Percentiles rank a stretch among this genome's conserved stretches.
phyloP scores from a whole-genome alignment of 2,113 vertebrate species.

The Alosa alosa region DNA sequence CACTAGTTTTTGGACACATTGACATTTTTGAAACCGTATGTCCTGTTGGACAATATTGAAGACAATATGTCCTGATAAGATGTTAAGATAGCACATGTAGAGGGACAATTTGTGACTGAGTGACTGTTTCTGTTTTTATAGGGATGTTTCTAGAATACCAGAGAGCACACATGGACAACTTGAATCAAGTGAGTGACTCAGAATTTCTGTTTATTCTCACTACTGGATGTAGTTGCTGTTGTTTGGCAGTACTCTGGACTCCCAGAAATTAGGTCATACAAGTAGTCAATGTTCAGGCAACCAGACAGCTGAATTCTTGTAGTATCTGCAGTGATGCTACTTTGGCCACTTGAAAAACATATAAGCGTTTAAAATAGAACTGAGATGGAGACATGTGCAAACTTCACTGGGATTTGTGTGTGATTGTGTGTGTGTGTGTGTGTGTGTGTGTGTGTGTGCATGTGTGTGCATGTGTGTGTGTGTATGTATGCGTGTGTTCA shows the following conservation, averaged over 20 bases:
- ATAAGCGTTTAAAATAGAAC: background rate
- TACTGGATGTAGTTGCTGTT: background rate
- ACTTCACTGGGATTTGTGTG: background rate
- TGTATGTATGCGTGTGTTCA: background rate
- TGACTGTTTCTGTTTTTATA: constrained; percentile 58
- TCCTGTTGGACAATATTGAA: no score
- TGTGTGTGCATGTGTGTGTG: background rate
- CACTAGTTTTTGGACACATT: background rate
- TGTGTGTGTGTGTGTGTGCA: background rate
- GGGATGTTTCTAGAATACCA: constrained; percentile 86
- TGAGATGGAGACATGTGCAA: background rate
- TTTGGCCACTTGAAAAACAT: background rate
- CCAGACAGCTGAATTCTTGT: background rate
- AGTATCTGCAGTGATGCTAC: background rate
- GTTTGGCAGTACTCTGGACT: background rate
- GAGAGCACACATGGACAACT: constrained; percentile 84
- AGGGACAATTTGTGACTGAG: background rate
- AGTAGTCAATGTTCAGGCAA: background rate
- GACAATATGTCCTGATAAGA: background rate
- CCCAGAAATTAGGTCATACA: background rate
- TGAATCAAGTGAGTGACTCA: constrained; percentile 87
- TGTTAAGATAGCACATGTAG: background rate
- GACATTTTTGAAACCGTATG: background rate
- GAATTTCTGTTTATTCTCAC: background rate
- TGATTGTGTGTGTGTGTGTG: constrained; percentile 1